Conservation (phyloP, 2,888 invertebrate species). For the Ochropleura plecta region DNA sequence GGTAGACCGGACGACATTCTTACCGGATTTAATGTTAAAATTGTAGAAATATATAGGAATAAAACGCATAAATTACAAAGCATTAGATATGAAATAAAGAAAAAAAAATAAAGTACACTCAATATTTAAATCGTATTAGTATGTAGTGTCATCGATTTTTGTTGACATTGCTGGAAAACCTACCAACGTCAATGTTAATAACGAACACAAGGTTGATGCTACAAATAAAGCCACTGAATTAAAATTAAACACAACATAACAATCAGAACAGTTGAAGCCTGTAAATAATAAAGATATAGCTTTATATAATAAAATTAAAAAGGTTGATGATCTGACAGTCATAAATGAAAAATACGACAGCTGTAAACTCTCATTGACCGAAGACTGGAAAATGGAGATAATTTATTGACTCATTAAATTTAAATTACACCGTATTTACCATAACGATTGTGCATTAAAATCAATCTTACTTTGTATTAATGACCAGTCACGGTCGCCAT, state of each 20-base stretch:
- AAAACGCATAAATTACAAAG: not conserved
- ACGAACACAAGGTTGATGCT: not conserved
- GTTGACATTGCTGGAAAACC: not conserved
- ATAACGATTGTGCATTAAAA: slow-evolving; percentile 18
- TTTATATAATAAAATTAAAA: not conserved
- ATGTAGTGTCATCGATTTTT: slow-evolving; percentile 13
- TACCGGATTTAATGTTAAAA: not conserved
- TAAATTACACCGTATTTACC: slow-evolving; percentile 53
- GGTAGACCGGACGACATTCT: too few relatives aligned
- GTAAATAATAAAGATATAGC: not conserved
- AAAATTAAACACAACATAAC: not conserved
- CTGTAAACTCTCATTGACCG: not conserved
- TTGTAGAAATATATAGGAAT: not conserved
- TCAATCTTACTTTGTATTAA: slow-evolving; percentile 35
- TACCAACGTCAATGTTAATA: slow-evolving; percentile 11
- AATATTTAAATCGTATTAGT: slow-evolving; percentile 5
- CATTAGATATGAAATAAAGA: not conserved
- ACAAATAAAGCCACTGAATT: not conserved
- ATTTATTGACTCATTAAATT: slow-evolving; percentile 44
- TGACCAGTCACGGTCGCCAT: slow-evolving; percentile 29
- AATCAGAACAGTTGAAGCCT: not conserved
- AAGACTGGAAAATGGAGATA: slow-evolving; percentile 10
- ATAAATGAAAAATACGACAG: slow-evolving; percentile 18
- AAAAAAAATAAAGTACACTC: not conserved
- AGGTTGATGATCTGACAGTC: not conserved